Percentiles rank a stretch among this genome's conserved stretches.
These are phyloP conservation scores for Sinhomidia bicolor DNA, from an alignment of 2,888 invertebrate genomes.

Conservation along the genomic window DNA sequence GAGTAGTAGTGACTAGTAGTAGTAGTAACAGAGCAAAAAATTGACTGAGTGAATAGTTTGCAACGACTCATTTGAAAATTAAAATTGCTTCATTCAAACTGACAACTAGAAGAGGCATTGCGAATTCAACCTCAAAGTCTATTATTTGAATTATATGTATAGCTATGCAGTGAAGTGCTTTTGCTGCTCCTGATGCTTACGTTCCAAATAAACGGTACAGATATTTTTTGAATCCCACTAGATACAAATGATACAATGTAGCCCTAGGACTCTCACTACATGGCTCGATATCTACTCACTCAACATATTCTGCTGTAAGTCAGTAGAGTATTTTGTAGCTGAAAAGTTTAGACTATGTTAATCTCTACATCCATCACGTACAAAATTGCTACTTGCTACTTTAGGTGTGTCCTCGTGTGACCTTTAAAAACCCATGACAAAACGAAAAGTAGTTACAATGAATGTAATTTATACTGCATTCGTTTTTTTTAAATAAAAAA, in stretches of 20 bases:
- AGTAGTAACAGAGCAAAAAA: no score
- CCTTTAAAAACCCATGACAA: constrained; percentile 43
- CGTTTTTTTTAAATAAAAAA: not conserved
- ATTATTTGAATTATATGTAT: not conserved
- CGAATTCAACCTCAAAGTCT: not conserved
- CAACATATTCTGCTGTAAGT: not conserved
- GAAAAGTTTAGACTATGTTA: not conserved
- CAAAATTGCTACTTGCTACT: not conserved
- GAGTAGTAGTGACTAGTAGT: not conserved
- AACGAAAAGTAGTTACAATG: not conserved
- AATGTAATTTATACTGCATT: not conserved
- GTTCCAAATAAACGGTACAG: not conserved
- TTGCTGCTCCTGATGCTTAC: not conserved
- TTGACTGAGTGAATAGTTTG: constrained; percentile 14
- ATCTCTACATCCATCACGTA: not conserved
- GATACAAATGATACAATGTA: not conserved
- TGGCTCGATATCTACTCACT: not conserved
- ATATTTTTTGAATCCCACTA: constrained; percentile 7
- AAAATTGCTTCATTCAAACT: constrained; percentile 30
- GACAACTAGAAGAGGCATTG: not conserved
- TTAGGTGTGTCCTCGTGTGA: constrained; percentile 55
- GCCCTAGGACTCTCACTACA: not conserved
- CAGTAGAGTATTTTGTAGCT: not conserved
- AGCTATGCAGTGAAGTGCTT: not conserved
- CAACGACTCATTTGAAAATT: constrained; percentile 38